A percentile compares a stretch with the other conserved stretches of the same genome.
These are phyloP conservation scores for Synergus laeviventris DNA, from an alignment of 2,888 invertebrate species.

Conservation along the genomic window DNA sequence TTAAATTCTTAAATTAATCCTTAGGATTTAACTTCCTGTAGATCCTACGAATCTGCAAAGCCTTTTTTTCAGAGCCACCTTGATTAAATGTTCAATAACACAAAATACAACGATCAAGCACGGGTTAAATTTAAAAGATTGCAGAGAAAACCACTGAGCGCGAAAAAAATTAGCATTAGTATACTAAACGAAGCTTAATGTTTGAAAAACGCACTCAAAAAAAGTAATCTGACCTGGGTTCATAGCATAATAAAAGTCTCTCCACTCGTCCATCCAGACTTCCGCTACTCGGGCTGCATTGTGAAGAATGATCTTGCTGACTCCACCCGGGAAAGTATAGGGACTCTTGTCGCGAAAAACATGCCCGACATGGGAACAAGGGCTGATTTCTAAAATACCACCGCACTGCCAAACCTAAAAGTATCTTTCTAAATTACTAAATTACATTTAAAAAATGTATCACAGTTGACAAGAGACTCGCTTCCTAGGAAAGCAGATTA, in stretches of 20 bases:
- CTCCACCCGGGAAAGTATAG: conserved; percentile 99
- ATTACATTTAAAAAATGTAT: conserved; percentile 1
- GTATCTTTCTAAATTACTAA: conserved; percentile 60
- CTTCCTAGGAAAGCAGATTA: conserved; percentile 16
- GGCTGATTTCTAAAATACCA: conserved; percentile 95
- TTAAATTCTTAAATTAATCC: not conserved
- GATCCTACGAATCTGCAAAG: not conserved
- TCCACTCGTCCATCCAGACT: conserved; percentile 99
- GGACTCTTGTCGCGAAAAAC: conserved; percentile 99
- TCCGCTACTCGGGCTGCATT: conserved; percentile 99
- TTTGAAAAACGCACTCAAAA: conserved; percentile 45
- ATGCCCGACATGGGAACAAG: conserved; percentile 97
- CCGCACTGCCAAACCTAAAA: conserved; percentile 97
- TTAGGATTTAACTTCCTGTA: not conserved
- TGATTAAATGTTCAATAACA: not conserved
- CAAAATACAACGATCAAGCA: conserved; percentile 35
- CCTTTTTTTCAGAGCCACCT: not conserved
- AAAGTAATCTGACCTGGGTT: conserved; percentile 90
- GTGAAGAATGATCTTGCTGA: conserved; percentile 96
- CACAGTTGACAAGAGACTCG: not conserved
- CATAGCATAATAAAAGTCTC: conserved; percentile 99
- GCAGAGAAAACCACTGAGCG: conserved; percentile 35
- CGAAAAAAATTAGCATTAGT: conserved; percentile 41
- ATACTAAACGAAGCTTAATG: conserved; percentile 31
- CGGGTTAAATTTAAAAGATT: conserved; percentile 6